Base-by-base conservation (phyloP, 2,113 vertebrate genomes). In the Semnornis frantzii region DNA sequence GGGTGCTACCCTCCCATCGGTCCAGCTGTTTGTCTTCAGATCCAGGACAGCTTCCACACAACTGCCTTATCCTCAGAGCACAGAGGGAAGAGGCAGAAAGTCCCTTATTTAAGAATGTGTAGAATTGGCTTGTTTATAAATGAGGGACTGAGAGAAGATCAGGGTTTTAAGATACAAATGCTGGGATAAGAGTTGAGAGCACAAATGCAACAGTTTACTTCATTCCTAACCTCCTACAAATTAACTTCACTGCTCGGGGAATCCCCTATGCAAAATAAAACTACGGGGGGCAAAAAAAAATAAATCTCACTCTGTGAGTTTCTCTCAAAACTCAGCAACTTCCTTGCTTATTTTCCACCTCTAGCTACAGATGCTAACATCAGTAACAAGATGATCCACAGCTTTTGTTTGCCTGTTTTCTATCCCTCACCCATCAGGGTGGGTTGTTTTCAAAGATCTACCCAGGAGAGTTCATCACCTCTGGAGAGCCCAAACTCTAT, bases 281-380 rank as follows among this genome's bases (percentile, higher is more conserved):
- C 68, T 9, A 23, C 5, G 16, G 5, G 27, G 15, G 25, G 7
- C 34, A 85, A 62, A 66, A 37, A 33, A 13, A 89, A 46, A 17
- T 16, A 78, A 4, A 7, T 14, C 66, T 62, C 15, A 3, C 39
- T 82, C 42, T 74, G 25, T 25, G 42, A 90, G 11, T 9, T 14
- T 70, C 72, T 84, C 65, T 91, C 88, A 34, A 81, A 77, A 50
- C 54, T 75, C 76, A 85, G 71, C 28, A 85, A 50, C 52, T 44
- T 57, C 62, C 33, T 46, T 44, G 54, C 24, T 60, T 8, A 37
- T 39, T 17, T 42, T 59, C 55, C 50, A 81, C 2, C 4, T 33
- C 13, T 1, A 52, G 31, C 33, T 39, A 5, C 31, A 59, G 62
- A 62, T 23, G 55, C 28, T 48, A 89, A 4, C 24, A 64, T 7